These are phyloP conservation scores for Tursiops truncatus DNA, from an alignment of 2,113 vertebrate species.

Conservation along the genomic window DNA sequence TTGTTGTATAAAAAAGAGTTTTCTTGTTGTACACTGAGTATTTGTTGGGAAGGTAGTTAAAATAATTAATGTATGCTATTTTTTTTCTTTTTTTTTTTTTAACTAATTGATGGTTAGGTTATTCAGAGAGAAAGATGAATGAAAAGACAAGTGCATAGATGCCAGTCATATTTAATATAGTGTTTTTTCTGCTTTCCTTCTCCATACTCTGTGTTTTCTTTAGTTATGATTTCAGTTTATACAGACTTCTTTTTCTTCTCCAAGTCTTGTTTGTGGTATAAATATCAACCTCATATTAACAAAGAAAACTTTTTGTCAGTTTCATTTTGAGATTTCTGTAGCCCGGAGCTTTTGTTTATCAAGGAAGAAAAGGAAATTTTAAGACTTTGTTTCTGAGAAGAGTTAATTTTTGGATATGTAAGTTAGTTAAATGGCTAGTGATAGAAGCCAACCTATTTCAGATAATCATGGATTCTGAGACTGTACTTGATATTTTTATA, in stretches of 20 bases:
- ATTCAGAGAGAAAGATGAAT: background rate
- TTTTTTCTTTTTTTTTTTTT: background rate
- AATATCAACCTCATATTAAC: background rate
- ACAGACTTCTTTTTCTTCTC: background rate
- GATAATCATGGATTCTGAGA: background rate
- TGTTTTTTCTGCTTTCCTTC: background rate
- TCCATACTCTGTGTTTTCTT: background rate
- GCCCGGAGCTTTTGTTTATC: background rate
- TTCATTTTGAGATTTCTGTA: background rate
- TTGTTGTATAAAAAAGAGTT: background rate
- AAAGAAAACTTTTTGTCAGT: background rate
- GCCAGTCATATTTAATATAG: background rate
- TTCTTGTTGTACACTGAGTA: background rate
- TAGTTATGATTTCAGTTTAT: background rate
- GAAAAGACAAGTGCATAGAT: background rate
- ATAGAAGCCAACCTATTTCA: background rate
- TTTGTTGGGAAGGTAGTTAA: background rate
- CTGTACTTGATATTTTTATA: background rate
- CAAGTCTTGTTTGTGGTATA: constrained; percentile 8
- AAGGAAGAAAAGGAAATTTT: background rate
- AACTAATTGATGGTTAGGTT: background rate
- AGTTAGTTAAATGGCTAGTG: background rate
- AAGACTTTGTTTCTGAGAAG: background rate
- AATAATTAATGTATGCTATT: background rate
- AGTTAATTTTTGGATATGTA: constrained; percentile 13